A percentile compares a stretch with the other conserved stretches of the same genome.
These are phyloP conservation scores for Chiloscyllium plagiosum DNA, from an alignment of 2,113 vertebrate genomes.

Conservation along the genomic window DNA sequence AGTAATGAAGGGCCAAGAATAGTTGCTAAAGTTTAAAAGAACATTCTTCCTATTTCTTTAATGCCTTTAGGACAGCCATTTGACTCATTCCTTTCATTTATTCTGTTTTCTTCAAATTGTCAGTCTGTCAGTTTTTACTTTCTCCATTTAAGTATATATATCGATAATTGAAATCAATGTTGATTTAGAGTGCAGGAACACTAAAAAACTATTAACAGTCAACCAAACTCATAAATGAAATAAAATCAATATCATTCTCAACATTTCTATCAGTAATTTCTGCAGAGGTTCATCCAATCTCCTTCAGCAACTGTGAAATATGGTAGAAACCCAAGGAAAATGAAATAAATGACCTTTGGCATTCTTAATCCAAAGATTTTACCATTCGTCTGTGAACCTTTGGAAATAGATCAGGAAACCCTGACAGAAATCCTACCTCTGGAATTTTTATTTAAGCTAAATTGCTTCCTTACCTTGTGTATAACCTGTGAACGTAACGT, in stretches of 20 bases:
- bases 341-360: neutral
- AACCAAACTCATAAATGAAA: neutral
- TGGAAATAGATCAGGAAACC: neutral
- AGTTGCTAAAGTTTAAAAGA: neutral
- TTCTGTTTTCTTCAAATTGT: neutral
- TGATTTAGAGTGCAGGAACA: neutral
- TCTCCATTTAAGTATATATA: neutral
- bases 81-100: neutral
- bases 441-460: neutral
- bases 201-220: neutral
- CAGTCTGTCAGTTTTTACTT: neutral
- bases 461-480: constrained; percentile 73
- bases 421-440: neutral
- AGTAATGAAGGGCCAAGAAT: neutral
- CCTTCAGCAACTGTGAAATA: neutral
- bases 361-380: neutral
- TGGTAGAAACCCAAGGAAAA: neutral
- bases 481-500: constrained; percentile 82
- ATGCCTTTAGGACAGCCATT: neutral
- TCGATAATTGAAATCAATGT: neutral
- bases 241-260: neutral
- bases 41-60: neutral
- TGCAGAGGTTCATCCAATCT: neutral
- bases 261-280: neutral
- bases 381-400: neutral